A percentile compares a stretch with the other conserved stretches of the same genome.
phyloP scores from a whole-genome alignment of 2,888 invertebrate species.

The Corythucha ciliata region DNA sequence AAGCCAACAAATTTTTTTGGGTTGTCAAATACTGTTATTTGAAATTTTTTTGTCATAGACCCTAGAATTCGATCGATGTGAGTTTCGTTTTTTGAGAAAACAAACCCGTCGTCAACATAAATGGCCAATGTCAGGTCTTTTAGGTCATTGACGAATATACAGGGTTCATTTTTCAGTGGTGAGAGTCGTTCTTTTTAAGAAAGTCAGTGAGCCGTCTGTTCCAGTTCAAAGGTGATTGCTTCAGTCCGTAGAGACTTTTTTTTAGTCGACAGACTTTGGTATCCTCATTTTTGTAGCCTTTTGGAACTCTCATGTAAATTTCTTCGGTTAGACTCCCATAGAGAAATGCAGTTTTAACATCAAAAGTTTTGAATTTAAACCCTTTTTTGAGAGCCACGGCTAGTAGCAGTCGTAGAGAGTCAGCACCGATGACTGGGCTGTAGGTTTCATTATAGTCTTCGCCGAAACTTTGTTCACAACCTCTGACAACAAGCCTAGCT shows the following conservation, averaged over 20 bases:
- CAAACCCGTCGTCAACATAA: constrained; percentile 33
- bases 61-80: constrained; percentile 20
- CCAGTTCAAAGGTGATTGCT: constrained; percentile 15
- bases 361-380: constrained; percentile 8
- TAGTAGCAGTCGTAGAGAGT: constrained; percentile 32
- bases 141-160: constrained; percentile 25
- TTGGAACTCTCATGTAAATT: constrained; percentile 28
- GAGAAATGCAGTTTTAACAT: constrained; percentile 32
- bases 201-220: constrained; percentile 22
- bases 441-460: constrained; percentile 34
- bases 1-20: constrained; percentile 29
- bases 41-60: constrained; percentile 28
- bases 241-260: constrained; percentile 26
- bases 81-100: constrained; percentile 27
- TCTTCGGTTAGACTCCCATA: constrained; percentile 28
- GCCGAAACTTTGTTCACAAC: constrained; percentile 35
- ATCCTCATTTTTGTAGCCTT: constrained; percentile 22
- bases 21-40: constrained; percentile 29
- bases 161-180: constrained; percentile 19
- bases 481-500: constrained; percentile 34
- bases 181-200: constrained; percentile 17
- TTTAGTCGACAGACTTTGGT: constrained; percentile 24
- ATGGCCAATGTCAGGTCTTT: constrained; percentile 27
- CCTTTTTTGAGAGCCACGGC: constrained; percentile 8
- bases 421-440: constrained; percentile 34